Conservation (phyloP, 2,113 vertebrate species). For the Indicator maculatus region DNA sequence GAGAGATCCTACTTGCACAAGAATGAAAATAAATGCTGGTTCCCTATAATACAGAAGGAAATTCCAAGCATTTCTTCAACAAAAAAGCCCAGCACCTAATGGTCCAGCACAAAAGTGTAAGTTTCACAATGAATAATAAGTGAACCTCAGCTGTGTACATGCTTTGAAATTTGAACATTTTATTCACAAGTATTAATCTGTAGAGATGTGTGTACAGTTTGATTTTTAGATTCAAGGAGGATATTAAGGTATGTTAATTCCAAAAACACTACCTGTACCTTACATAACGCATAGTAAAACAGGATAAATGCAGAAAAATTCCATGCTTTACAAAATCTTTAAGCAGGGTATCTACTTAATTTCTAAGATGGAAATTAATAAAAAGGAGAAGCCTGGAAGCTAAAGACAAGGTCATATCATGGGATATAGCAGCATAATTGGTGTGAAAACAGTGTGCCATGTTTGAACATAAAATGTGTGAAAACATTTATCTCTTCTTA, state of each 20-base stretch:
- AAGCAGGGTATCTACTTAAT: neutral
- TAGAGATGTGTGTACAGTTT: neutral
- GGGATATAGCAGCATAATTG: slow-evolving; percentile 79
- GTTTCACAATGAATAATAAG: slow-evolving; percentile 8
- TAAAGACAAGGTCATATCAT: slow-evolving; percentile 71
- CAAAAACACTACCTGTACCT: neutral
- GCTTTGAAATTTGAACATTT: neutral
- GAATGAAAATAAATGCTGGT: neutral
- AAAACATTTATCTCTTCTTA: slow-evolving; percentile 80
- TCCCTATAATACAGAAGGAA: neutral
- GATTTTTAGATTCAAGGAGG: neutral
- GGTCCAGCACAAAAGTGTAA: neutral
- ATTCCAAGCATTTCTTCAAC: neutral
- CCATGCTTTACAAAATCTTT: neutral
- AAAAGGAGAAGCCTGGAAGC: slow-evolving; percentile 79
- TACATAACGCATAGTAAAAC: neutral
- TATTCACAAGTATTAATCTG: neutral
- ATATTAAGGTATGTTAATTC: neutral
- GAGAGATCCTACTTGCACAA: neutral
- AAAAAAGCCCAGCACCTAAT: neutral
- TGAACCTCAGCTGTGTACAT: neutral
- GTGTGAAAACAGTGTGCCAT: slow-evolving; percentile 69
- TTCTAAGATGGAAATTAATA: slow-evolving; percentile 51
- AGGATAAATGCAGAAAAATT: neutral
- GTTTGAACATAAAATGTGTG: slow-evolving; percentile 77